A percentile compares a stretch with the other conserved stretches of the same genome.
Conservation (phyloP, 2,888 invertebrate genomes). For the Tanytarsus gracilentus region DNA sequence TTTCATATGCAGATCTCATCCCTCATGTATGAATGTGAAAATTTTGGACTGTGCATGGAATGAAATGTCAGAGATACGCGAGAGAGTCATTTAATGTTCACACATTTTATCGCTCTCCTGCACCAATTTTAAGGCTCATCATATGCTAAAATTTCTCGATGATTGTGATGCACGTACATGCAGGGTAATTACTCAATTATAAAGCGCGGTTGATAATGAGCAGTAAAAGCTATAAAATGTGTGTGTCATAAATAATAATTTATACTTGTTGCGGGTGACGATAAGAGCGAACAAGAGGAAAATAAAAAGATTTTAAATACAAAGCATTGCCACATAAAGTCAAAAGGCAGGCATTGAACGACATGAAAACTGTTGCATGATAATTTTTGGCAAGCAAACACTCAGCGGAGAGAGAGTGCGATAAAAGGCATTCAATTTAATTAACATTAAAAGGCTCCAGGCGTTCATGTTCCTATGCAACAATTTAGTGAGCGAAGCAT, state of each 20-base stretch:
- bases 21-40: no score
- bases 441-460: not conserved
- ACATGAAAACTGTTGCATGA: not conserved
- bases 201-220: constrained; percentile 4
- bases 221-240: no score
- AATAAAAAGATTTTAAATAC: not conserved
- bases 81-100: no score
- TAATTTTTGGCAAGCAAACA: not conserved
- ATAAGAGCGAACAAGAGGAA: not conserved
- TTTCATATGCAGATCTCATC: no score
- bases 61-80: no score
- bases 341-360: not conserved
- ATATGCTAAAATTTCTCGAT: no score
- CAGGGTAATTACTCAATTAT: constrained; percentile 13
- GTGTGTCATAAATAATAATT: no score
- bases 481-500: no score
- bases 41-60: no score
- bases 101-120: no score
- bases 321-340: not conserved
- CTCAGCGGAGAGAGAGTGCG: not conserved
- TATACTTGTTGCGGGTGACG: not conserved
- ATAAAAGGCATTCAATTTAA: not conserved
- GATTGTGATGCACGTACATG: constrained; percentile 2
- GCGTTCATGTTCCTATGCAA: not conserved
- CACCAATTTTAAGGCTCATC: no score